Evolutionary conservation across 2,797 vertebrate genomes (phyloP).

Genomic region (Phaenicophaeus curvirostris): DNA sequence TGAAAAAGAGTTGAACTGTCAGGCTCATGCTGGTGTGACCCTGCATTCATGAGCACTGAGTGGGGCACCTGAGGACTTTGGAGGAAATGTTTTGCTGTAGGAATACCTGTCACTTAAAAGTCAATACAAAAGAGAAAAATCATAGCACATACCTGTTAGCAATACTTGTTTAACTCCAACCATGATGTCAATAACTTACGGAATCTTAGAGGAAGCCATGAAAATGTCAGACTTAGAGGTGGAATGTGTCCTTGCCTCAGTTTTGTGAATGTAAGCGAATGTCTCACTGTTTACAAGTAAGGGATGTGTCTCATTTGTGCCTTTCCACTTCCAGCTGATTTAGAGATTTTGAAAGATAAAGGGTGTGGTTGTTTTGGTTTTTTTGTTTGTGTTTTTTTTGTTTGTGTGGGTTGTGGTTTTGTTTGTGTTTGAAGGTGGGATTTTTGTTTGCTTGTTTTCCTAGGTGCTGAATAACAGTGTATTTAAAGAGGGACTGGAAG

Average conservation of each 20-base stretch:
- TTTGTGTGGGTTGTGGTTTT: background rate
- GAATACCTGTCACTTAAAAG: background rate
- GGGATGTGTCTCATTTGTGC: background rate
- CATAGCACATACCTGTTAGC: background rate
- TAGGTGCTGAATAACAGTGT: background rate
- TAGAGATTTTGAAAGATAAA: background rate
- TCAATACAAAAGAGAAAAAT: background rate
- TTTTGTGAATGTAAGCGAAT: background rate
- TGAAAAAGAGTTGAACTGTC: background rate
- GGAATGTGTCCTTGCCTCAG: background rate
- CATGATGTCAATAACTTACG: background rate
- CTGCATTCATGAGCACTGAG: background rate
- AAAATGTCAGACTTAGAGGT: background rate
- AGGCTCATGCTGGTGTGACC: rapidly evolving
- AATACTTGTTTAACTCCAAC: background rate
- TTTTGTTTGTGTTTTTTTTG: no score
- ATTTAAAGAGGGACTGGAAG: background rate
- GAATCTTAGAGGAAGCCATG: background rate
- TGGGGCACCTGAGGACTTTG: background rate
- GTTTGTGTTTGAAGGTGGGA: background rate
- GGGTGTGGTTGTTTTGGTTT: background rate
- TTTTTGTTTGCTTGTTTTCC: background rate
- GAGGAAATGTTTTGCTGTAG: background rate
- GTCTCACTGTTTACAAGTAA: background rate
- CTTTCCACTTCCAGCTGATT: background rate